Base-by-base conservation (phyloP, 2,113 vertebrate species). In the Porphyrio hochstetteri region DNA sequence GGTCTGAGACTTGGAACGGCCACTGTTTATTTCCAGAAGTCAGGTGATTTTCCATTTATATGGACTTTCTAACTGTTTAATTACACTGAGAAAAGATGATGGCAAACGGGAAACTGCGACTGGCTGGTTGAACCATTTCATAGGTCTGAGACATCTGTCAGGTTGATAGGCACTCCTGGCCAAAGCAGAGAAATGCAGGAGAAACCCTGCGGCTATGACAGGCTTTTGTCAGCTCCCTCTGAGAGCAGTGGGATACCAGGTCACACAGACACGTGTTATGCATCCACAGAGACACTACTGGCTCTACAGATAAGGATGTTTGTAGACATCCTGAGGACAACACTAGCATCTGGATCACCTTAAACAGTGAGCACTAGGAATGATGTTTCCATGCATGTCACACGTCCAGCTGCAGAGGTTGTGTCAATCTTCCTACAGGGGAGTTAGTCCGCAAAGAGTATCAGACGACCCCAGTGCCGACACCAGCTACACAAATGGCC, bases 21-120 rank as follows among this genome's bases (percentile, higher is more conserved):
- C 80, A 71, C 53, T 79, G 71, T 88, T 80, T 75, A 86, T 78
- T 75, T 48, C 46, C 64, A 87, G 46, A 59, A 61, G 35, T 55
- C 74, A 75, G 15, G 9, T 89, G 46, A 74, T 93, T 89, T 89
- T 92, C 86, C 59, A 68, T 91, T 91, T 92, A 87, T 64, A 75
- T 29, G 16, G 63, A 44, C 44, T 75, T 82, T 70, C 46, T 67
- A 72, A 76, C 38, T 23, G 75, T 60, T 90, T 76, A 74, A 91
- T 79, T 89, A 82, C 18, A 50, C 23, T 11, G 46, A 74, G 35
- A 55, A 93, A 91, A 89, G 36, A 71, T n/a, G 56, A 69, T 14
- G 23, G 38, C 78, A 72, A 80, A 97, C 53, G 40, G 64, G 64
- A 92, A 91, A 28, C 9, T 67, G 44, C 46, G 78, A 29, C 56